Conservation (phyloP, 2,888 invertebrate species). For the Cacoxenus indagator region DNA sequence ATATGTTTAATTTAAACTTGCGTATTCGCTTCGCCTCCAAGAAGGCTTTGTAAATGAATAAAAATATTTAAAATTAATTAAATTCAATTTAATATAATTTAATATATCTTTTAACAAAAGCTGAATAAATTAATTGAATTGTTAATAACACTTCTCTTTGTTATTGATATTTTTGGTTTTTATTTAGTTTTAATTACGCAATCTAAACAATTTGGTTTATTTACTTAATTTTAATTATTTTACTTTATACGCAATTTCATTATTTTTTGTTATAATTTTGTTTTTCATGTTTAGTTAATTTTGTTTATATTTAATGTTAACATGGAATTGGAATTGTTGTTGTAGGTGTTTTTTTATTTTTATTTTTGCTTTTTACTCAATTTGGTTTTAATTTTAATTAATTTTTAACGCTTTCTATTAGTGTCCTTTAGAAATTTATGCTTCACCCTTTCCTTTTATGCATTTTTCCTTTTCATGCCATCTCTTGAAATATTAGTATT, state of each 20-base stretch:
- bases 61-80: not conserved
- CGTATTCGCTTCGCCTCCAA: not conserved
- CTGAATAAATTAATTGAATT: not conserved
- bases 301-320: slow-evolving; percentile 69
- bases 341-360: slow-evolving; percentile 60
- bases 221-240: not conserved
- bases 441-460: slow-evolving; percentile 24
- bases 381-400: slow-evolving; percentile 24
- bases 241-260: slow-evolving; percentile 12
- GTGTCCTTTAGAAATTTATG: slow-evolving; percentile 30
- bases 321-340: slow-evolving; percentile 70
- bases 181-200: too few species aligned
- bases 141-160: not conserved
- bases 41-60: not conserved
- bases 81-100: not conserved
- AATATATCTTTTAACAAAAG: slow-evolving; percentile 1
- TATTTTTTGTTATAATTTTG: slow-evolving; percentile 13
- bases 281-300: slow-evolving; percentile 27
- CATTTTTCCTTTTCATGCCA: too few species aligned
- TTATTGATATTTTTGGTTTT: too few species aligned
- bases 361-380: slow-evolving; percentile 28
- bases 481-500: too few species aligned
- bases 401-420: slow-evolving; percentile 17
- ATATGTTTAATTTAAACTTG: not conserved
- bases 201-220: not conserved